phyloP scores from a whole-genome alignment of 1,140 invertebrate species.

The Venustaconcha ellipsiformis region DNA sequence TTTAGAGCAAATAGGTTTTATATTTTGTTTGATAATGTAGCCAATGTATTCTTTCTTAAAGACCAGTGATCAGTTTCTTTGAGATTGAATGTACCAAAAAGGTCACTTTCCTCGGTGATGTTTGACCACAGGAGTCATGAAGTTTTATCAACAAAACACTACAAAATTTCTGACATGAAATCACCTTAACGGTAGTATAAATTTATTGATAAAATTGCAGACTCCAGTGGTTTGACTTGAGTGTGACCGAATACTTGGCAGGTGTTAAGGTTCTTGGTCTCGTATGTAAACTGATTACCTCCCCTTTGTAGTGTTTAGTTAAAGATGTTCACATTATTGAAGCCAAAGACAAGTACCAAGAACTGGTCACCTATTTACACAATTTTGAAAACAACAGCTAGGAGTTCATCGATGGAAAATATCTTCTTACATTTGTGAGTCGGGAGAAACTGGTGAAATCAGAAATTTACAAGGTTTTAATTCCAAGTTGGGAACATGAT shows the following conservation, averaged over 20 bases:
- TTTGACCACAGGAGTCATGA: too few relatives aligned
- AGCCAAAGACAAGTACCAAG: too few relatives aligned
- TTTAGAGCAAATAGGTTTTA: too few relatives aligned
- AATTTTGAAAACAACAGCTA: background rate
- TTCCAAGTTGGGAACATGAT: slow-evolving; percentile 19
- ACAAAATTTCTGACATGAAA: too few relatives aligned
- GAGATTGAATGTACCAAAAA: too few relatives aligned
- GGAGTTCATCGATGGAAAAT: slow-evolving; percentile 5
- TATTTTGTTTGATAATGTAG: too few relatives aligned
- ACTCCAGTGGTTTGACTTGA: slow-evolving; percentile 1
- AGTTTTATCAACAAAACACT: too few relatives aligned
- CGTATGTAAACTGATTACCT: slow-evolving; percentile 10
- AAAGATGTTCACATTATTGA: slow-evolving; percentile 16
- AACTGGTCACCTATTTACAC: slow-evolving; percentile 3
- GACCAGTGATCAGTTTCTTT: too few relatives aligned
- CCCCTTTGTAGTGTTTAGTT: slow-evolving; percentile 8
- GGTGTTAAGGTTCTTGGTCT: slow-evolving; percentile 14
- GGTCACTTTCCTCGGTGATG: too few relatives aligned
- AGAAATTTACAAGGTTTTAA: background rate
- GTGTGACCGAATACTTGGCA: slow-evolving; percentile 11
- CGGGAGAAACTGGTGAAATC: background rate
- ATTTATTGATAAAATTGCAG: too few relatives aligned
- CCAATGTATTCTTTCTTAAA: too few relatives aligned
- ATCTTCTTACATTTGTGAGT: slow-evolving; percentile 5
- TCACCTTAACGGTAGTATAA: too few relatives aligned